Evolutionary conservation across 2,888 invertebrate species (phyloP).

Genomic region (Pristionchus japonicus): DNA sequence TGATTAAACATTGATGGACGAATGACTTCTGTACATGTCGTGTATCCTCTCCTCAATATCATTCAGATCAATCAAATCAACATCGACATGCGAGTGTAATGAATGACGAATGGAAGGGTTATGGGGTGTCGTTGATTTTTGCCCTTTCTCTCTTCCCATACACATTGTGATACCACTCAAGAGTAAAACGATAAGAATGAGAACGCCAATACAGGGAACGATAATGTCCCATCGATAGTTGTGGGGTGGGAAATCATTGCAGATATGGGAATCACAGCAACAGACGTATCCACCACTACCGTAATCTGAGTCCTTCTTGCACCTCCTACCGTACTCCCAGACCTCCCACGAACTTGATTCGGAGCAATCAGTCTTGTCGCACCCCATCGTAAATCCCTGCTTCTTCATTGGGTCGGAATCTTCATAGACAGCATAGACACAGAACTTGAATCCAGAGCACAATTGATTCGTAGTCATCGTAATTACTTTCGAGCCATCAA

Average conservation of each 20-base stretch:
- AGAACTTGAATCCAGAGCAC: slow-evolving; percentile 49
- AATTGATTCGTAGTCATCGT: slow-evolving; percentile 5
- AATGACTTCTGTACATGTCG: neutral
- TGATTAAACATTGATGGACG: too few relatives aligned
- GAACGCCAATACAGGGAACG: neutral
- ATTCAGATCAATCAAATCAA: neutral
- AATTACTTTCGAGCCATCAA: neutral
- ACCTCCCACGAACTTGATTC: slow-evolving; percentile 50
- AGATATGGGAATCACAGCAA: slow-evolving; percentile 56
- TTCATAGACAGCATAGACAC: slow-evolving; percentile 57
- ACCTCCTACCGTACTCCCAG: slow-evolving; percentile 55
- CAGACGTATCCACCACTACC: slow-evolving; percentile 64
- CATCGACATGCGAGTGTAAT: neutral
- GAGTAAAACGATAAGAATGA: neutral
- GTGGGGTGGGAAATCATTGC: neutral
- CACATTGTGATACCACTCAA: neutral
- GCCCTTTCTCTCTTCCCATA: neutral
- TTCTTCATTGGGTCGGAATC: slow-evolving; percentile 62
- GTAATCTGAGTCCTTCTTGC: slow-evolving; percentile 62
- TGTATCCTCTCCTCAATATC: neutral
- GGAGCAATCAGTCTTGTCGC: slow-evolving; percentile 65
- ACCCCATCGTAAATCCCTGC: slow-evolving; percentile 65
- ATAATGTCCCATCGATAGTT: neutral
- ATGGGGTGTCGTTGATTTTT: neutral
- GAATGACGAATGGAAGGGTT: neutral